Evolutionary conservation across 2,113 vertebrate species (phyloP).

Genomic region (Raja brachyura): DNA sequence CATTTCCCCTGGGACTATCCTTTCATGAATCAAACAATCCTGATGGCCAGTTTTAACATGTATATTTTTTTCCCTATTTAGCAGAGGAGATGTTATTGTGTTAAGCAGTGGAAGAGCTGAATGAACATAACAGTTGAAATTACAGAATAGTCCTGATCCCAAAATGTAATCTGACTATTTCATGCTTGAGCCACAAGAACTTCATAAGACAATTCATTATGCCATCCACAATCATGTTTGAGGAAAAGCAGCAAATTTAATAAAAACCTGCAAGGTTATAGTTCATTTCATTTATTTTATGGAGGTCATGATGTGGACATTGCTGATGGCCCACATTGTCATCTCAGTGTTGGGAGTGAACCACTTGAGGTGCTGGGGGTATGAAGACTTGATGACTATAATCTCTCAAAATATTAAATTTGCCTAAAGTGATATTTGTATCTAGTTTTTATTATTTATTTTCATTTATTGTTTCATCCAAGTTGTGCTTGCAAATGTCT

Average conservation of each 20-base stretch:
- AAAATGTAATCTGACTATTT: conserved; percentile 9
- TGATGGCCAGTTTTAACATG: background rate
- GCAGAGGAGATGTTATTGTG: background rate
- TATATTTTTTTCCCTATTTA: conserved; percentile 10
- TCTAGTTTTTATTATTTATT: background rate
- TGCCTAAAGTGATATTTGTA: background rate
- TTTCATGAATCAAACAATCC: background rate
- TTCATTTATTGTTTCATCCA: background rate
- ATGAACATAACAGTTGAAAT: conserved; percentile 25
- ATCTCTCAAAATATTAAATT: background rate
- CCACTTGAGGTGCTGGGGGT: background rate
- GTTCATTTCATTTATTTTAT: background rate
- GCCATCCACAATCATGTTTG: background rate
- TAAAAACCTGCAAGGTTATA: background rate
- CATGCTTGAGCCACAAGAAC: too few relatives aligned
- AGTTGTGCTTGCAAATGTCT: background rate
- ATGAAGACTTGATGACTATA: background rate
- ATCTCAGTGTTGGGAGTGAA: background rate
- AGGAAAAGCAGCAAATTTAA: background rate
- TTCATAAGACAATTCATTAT: background rate
- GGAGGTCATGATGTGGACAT: too few relatives aligned
- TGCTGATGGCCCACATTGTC: background rate
- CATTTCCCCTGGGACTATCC: background rate
- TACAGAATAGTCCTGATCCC: background rate
- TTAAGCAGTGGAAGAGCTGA: conserved; percentile 4